A percentile compares a stretch with the other conserved stretches of the same genome.
Evolutionary conservation across 2,113 vertebrate genomes (phyloP).

Genomic region (Octodon degus): DNA sequence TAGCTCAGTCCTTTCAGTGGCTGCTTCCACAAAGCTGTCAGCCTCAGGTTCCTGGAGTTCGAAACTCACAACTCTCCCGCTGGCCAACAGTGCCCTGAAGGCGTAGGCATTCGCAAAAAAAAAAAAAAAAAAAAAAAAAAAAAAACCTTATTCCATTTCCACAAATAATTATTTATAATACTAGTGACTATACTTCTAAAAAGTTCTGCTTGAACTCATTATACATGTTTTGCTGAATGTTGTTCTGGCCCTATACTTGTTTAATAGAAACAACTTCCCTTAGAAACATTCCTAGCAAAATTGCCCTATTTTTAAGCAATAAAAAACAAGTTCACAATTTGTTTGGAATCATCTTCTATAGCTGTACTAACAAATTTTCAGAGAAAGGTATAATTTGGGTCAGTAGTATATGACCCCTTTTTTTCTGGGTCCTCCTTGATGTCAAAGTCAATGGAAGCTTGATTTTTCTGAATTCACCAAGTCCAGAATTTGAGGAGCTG

Average conservation of each 20-base stretch:
- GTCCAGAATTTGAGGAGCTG: neutral
- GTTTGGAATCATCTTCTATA: slow-evolving; percentile 17
- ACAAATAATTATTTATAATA: slow-evolving; percentile 43
- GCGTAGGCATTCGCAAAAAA: too few relatives aligned
- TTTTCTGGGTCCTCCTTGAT: neutral
- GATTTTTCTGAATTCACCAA: slow-evolving; percentile 45
- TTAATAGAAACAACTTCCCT: slow-evolving; percentile 44
- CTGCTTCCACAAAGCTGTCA: too few relatives aligned
- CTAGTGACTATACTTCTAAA: neutral
- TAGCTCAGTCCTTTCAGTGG: too few relatives aligned
- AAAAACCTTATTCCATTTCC: too few relatives aligned
- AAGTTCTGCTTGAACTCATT: neutral
- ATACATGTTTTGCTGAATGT: slow-evolving; percentile 28
- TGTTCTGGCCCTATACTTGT: slow-evolving; percentile 15
- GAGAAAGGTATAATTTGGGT: slow-evolving; percentile 24
- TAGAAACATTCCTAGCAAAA: slow-evolving; percentile 30
- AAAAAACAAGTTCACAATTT: slow-evolving; percentile 48
- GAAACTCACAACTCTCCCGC: too few relatives aligned
- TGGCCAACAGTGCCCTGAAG: too few relatives aligned
- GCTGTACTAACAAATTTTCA: slow-evolving; percentile 44
- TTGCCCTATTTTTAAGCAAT: slow-evolving; percentile 3
- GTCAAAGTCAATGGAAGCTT: slow-evolving; percentile 53
- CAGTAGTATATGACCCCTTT: neutral
- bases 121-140: too few relatives aligned
- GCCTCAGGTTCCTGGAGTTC: too few relatives aligned